Conservation (phyloP, 2,888 invertebrate genomes). For the Chesias legatella region DNA sequence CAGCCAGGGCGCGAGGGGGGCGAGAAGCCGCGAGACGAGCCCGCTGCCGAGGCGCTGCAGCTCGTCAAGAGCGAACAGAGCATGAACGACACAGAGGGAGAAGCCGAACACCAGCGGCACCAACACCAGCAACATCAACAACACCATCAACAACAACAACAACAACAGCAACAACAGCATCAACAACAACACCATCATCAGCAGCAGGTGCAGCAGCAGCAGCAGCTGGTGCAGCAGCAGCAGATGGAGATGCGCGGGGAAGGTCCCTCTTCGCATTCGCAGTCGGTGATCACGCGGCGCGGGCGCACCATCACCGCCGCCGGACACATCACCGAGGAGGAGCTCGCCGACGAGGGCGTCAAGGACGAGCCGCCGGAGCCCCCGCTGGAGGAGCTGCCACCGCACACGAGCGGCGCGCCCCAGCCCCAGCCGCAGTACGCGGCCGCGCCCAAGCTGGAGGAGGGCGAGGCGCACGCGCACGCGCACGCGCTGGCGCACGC, state of each 20-base stretch:
- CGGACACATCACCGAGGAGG: conserved; percentile 77
- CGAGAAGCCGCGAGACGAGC: conserved; percentile 42
- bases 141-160: conserved; percentile 26
- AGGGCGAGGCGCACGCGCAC: conserved; percentile 37
- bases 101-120: conserved; percentile 27
- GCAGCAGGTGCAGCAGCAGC: conserved; percentile 13
- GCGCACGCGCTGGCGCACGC: conserved; percentile 64
- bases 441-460: conserved; percentile 49
- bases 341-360: conserved; percentile 54
- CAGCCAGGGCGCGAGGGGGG: conserved; percentile 36
- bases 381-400: conserved; percentile 32
- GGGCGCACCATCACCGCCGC: conserved; percentile 82
- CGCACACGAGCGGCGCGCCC: conserved; percentile 17
- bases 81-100: conserved; percentile 14
- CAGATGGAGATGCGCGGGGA: conserved; percentile 15
- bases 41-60: conserved; percentile 57
- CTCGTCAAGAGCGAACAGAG: conserved; percentile 65
- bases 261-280: conserved; percentile 36
- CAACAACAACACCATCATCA: conserved; percentile 1
- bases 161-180: conserved; percentile 3
- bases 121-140: conserved; percentile 19
- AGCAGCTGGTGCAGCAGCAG: conserved; percentile 6
- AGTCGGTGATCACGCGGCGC: conserved; percentile 80
- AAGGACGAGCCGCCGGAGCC: conserved; percentile 66
- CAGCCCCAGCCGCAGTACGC: conserved; percentile 32